Conservation (phyloP, 2,113 vertebrate genomes). For the Pseudorasbora parva region DNA sequence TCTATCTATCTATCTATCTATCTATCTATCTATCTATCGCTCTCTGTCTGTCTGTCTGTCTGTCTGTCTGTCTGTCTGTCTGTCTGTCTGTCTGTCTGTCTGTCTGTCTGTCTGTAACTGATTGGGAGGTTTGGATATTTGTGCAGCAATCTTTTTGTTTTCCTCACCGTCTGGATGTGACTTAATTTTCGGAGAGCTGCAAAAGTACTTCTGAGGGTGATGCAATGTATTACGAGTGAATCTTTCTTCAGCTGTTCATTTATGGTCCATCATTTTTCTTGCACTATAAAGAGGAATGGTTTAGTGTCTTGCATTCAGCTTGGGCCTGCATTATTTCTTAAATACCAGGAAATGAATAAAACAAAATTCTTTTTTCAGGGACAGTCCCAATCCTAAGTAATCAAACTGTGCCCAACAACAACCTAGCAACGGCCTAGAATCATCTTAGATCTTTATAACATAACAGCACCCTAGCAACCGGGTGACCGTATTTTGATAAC, state of each 20-base stretch:
- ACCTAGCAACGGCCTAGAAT: too few species aligned
- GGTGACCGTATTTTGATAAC: too few species aligned
- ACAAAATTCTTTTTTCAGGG: background rate
- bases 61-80: background rate
- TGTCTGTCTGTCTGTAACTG: background rate
- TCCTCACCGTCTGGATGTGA: conserved; percentile 22
- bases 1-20: too few species aligned
- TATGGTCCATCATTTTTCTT: background rate
- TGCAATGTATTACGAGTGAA: background rate
- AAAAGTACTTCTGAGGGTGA: conserved; percentile 47
- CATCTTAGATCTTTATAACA: background rate
- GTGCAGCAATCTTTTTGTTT: conserved; percentile 36
- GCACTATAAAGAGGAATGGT: background rate
- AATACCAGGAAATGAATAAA: background rate
- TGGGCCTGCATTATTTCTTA: background rate
- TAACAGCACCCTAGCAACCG: background rate
- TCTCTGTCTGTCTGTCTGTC: background rate
- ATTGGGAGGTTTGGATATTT: conserved; percentile 19
- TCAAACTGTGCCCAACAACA: too few species aligned
- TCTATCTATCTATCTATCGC: too few species aligned
- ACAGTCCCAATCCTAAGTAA: too few species aligned
- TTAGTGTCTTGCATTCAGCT: background rate
- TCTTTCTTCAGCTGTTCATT: conserved; percentile 3
- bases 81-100: background rate
- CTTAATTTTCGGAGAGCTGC: conserved; percentile 26